phyloP scores from a whole-genome alignment of 2,113 vertebrate species.

The Colistium nudipinnis region DNA sequence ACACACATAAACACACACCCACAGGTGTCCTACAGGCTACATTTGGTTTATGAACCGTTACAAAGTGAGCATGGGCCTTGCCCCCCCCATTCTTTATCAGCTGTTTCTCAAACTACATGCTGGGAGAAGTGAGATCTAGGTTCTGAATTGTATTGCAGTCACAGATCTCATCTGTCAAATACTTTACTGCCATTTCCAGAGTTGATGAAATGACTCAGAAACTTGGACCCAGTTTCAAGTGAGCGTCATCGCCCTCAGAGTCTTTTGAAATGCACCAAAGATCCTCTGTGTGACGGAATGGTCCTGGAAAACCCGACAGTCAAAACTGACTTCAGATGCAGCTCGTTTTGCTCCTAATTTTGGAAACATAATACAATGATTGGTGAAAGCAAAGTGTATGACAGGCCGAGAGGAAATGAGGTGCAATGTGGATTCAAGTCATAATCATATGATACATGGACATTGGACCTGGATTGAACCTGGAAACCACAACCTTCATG shows the following conservation, averaged over 20 bases:
- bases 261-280: constrained; percentile 47
- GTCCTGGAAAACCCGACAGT: constrained; percentile 13
- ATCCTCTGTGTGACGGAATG: constrained; percentile 17
- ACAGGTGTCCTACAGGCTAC: constrained; percentile 23
- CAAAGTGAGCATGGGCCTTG: constrained; percentile 14
- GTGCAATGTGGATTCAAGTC: constrained; percentile 31
- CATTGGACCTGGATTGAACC: constrained; percentile 30
- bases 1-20: background rate
- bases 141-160: constrained; percentile 31
- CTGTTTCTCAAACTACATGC: constrained; percentile 28
- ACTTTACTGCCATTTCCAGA: constrained; percentile 16
- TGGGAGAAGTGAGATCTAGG: constrained; percentile 28
- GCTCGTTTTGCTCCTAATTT: constrained; percentile 3
- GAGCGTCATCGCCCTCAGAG: constrained; percentile 19
- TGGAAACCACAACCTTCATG: constrained; percentile 43
- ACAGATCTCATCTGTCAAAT: constrained; percentile 45
- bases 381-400: constrained; percentile 20
- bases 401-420: constrained; percentile 48
- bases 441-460: constrained; percentile 21
- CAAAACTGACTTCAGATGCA: constrained; percentile 25
- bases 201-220: constrained; percentile 53
- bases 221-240: constrained; percentile 37
- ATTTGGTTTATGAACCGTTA: constrained; percentile 42
- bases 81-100: constrained; percentile 46
- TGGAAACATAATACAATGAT: constrained; percentile 20